Percentiles rank a stretch among this genome's conserved stretches.
Evolutionary conservation across 92 coral and sea anemone genomes (phyloP).

Genomic region (Montipora capitata): DNA sequence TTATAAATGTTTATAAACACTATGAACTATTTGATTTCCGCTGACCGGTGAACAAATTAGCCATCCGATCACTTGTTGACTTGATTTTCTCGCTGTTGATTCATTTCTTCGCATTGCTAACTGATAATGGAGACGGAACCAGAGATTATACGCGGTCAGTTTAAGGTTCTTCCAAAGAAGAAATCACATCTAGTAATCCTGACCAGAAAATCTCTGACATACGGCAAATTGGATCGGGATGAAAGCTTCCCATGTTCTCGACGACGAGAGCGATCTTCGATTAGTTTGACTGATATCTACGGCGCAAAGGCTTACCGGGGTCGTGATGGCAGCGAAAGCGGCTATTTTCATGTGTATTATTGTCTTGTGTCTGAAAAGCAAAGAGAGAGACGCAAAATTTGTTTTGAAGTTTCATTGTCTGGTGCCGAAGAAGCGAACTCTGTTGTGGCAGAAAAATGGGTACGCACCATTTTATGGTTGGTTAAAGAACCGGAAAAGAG

Average conservation of each 20-base stretch:
- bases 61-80: no score
- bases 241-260: conserved; percentile 7
- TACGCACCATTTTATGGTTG: conserved; percentile 88
- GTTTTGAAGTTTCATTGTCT: conserved; percentile 80
- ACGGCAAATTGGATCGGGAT: conserved; percentile 1
- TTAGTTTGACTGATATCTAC: conserved; percentile 63
- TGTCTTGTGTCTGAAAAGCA: conserved; percentile 72
- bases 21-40: neutral
- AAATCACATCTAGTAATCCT: conserved; percentile 57
- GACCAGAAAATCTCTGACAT: conserved; percentile 26
- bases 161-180: conserved; percentile 76
- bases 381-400: conserved; percentile 57
- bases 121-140: conserved; percentile 39
- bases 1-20: no score
- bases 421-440: conserved; percentile 67
- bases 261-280: conserved; percentile 9
- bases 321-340: conserved; percentile 59
- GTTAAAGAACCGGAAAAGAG: conserved; percentile 66
- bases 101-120: no score
- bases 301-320: conserved; percentile 84
- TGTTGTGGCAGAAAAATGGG: conserved; percentile 84
- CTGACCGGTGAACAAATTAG: neutral
- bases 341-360: conserved; percentile 81
- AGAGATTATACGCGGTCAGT: conserved; percentile 73
- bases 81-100: no score